A percentile compares a stretch with the other conserved stretches of the same genome.
Conservation (phyloP, 2,797 vertebrate genomes). For the Pelodytes ibericus region DNA sequence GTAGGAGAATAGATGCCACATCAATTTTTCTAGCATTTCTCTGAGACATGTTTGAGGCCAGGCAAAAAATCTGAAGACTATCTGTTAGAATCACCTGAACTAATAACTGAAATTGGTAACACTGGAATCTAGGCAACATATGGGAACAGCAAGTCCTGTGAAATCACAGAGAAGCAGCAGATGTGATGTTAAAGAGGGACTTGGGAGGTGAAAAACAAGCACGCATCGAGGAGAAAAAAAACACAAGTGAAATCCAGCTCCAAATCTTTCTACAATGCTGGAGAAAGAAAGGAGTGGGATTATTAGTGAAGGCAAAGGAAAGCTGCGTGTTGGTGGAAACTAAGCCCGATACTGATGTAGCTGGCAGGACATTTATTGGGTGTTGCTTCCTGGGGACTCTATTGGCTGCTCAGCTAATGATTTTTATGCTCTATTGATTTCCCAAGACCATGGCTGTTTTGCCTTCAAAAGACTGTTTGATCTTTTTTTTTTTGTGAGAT, state of each 20-base stretch:
- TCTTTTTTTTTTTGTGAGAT: not conserved
- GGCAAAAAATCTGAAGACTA: not conserved
- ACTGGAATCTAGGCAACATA: slow-evolving; percentile 7
- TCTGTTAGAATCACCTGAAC: not conserved
- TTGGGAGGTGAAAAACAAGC: slow-evolving; percentile 5
- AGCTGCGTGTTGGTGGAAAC: not conserved
- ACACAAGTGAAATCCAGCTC: not conserved
- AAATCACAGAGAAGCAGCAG: not conserved
- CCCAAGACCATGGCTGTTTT: not conserved
- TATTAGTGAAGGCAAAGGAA: not conserved
- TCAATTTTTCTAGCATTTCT: not conserved
- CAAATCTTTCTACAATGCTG: not conserved
- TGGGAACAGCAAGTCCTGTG: not conserved
- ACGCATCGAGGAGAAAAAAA: not conserved
- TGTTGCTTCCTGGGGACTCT: not conserved
- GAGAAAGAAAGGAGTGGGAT: not conserved
- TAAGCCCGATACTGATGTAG: not conserved
- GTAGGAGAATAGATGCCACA: not conserved
- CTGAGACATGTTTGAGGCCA: not conserved
- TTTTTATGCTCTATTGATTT: slow-evolving; percentile 9
- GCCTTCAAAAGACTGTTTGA: not conserved
- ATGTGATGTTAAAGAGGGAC: not conserved
- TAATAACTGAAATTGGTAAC: not conserved
- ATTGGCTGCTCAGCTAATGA: slow-evolving; percentile 4
- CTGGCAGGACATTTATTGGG: slow-evolving; percentile 4